Percentiles rank a stretch among this genome's conserved stretches.
Evolutionary conservation across 2,113 vertebrate species (phyloP).

Genomic region (Anhinga rufa): DNA sequence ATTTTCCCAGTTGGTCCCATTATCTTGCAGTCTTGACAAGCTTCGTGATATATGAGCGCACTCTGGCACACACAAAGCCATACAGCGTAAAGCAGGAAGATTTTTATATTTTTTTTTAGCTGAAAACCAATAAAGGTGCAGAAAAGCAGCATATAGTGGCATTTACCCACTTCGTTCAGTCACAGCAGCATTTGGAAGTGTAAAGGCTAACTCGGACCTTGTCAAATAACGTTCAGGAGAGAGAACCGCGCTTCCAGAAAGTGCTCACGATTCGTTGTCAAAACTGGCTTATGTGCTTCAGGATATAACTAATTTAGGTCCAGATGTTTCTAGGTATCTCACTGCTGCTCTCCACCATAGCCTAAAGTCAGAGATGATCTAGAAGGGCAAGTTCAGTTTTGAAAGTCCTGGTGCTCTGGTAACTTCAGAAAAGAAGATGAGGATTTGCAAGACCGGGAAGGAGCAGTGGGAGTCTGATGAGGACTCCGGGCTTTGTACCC

Average conservation of each 20-base stretch:
- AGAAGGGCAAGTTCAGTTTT: background rate
- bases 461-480: background rate
- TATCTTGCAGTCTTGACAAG: constrained; percentile 34
- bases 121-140: background rate
- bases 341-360: background rate
- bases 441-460: background rate
- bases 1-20: constrained; percentile 60
- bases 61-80: background rate
- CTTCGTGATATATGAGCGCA: constrained; percentile 11
- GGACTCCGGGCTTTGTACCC: background rate
- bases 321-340: background rate
- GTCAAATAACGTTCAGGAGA: background rate
- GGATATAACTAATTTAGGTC: background rate
- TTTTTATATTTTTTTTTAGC: background rate
- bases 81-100: background rate
- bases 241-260: background rate
- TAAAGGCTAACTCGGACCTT: background rate
- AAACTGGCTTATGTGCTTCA: background rate
- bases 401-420: background rate
- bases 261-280: background rate
- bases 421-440: background rate
- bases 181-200: background rate
- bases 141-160: background rate
- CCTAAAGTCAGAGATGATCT: background rate
- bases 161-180: background rate